phyloP scores from a whole-genome alignment of 2,113 vertebrate species.

The Elaphurus davidianus region DNA sequence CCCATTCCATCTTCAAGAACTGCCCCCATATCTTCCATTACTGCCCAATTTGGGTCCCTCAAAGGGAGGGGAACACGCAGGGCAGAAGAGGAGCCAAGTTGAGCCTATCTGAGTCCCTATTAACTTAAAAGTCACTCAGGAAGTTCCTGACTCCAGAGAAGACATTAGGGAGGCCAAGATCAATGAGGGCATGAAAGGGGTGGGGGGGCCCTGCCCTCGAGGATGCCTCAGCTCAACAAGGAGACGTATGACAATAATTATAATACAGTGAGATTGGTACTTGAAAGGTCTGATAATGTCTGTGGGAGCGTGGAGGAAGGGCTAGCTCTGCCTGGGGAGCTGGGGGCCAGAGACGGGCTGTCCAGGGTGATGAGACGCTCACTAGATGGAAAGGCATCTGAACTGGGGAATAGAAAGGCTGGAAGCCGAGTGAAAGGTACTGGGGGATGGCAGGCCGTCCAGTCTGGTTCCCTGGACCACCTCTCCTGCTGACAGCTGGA shows the following conservation, averaged over 20 bases:
- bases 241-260: background rate
- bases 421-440: fast-evolving
- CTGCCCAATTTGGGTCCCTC: background rate
- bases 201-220: background rate
- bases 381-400: background rate
- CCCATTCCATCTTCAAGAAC: background rate
- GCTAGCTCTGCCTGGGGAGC: background rate
- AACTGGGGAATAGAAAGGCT: background rate
- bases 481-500: background rate
- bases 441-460: background rate
- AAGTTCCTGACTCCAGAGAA: background rate
- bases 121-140: background rate
- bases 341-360: background rate
- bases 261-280: background rate
- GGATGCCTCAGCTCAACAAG: background rate
- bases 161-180: background rate
- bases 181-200: fast-evolving
- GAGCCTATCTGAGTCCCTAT: background rate
- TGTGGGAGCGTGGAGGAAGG: background rate
- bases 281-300: background rate
- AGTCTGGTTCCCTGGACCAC: background rate
- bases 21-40: background rate
- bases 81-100: background rate
- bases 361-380: background rate
- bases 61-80: background rate